Percentiles rank a stretch among this genome's conserved stretches.
Conservation (phyloP, 2,888 invertebrate genomes). For the Mythimna ferrago region DNA sequence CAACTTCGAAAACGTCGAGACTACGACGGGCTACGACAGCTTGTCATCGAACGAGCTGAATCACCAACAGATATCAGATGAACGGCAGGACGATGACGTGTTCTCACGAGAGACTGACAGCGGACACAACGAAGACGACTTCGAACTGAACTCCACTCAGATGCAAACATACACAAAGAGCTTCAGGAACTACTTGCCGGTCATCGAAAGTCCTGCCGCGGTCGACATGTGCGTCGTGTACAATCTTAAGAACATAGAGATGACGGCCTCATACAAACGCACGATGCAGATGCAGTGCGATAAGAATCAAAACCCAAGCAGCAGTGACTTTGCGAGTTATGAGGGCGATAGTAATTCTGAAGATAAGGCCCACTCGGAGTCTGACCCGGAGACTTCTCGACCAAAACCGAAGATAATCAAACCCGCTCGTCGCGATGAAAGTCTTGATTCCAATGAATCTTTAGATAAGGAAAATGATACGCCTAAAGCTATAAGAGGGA, state of each 20-base stretch:
- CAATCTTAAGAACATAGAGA: slow-evolving; percentile 87
- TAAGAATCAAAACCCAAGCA: slow-evolving; percentile 78
- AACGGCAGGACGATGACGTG: slow-evolving; percentile 77
- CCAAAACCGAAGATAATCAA: slow-evolving; percentile 92
- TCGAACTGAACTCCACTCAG: slow-evolving; percentile 91
- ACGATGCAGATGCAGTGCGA: slow-evolving; percentile 69
- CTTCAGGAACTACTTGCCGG: slow-evolving; percentile 87
- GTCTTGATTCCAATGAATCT: slow-evolving; percentile 86
- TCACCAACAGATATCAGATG: slow-evolving; percentile 81
- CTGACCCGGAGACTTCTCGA: slow-evolving; percentile 81
- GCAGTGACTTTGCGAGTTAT: slow-evolving; percentile 86
- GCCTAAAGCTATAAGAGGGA: slow-evolving; percentile 92
- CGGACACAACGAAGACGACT: slow-evolving; percentile 94
- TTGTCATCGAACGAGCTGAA: slow-evolving; percentile 85
- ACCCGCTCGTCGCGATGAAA: slow-evolving; percentile 85
- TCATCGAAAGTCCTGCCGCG: slow-evolving; percentile 85
- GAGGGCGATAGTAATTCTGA: slow-evolving; percentile 91
- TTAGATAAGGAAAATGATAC: slow-evolving; percentile 82
- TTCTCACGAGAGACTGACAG: slow-evolving; percentile 88
- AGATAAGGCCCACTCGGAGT: slow-evolving; percentile 88
- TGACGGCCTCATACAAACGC: slow-evolving; percentile 81
- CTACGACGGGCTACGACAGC: slow-evolving; percentile 88
- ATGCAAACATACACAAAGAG: slow-evolving; percentile 91
- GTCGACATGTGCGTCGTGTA: slow-evolving; percentile 87
- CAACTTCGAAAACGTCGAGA: slow-evolving; percentile 86